Base-by-base conservation (phyloP, 37 sponge, comb jelly and placozoan genomes). In the Spongia lamella region DNA sequence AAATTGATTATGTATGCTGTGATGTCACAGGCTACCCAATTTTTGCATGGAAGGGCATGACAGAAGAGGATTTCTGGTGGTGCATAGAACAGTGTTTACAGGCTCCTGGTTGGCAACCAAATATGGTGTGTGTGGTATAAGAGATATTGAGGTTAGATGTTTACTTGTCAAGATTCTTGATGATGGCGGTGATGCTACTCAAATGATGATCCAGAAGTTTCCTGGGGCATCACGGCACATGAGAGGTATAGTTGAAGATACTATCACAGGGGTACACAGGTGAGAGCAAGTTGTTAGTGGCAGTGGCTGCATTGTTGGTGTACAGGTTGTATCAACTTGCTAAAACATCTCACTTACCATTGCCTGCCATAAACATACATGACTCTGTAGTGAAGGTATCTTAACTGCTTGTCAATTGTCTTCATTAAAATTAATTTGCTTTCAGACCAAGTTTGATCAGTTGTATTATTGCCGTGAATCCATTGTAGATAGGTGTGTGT, bases 61-160 rank as follows among this genome's bases (percentile, higher is more conserved):
- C 80, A 22, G 92, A 91, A 43, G 79, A 82, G 19, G 96, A 88
- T 30, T 95, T 88, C 79, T 95, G 96, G 96, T 95, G 96, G 96
- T 95, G 96, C 67, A 95, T 91, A 24, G 96, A 91, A 30, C 79
- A 91, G 76, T 83, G 88, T 43, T 56, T 94, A 16, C 39, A 76
- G 14, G 79, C 88, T 11, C 64, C 75, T 3, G 79, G 79, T 3
- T 87, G 92, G 88, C 70, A 73, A 38, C 80, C 88, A 27, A 83
- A 79, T 72, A 59, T 91, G 62, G 85, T 84, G 33, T 40, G 76
- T 64, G 47, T 43, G 47, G 61, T 7, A 58, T 58, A 58, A 14
- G 30, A 14, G 60, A 22, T 7, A 7, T 22, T 7, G 6, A 22
- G 6, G 7, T 26, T 27, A 15, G 6, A 11, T 22, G 25, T 58